Percentiles rank a stretch among this genome's conserved stretches.
phyloP scores from a whole-genome alignment of 2,888 invertebrate species.

The Sinelater perroti region DNA sequence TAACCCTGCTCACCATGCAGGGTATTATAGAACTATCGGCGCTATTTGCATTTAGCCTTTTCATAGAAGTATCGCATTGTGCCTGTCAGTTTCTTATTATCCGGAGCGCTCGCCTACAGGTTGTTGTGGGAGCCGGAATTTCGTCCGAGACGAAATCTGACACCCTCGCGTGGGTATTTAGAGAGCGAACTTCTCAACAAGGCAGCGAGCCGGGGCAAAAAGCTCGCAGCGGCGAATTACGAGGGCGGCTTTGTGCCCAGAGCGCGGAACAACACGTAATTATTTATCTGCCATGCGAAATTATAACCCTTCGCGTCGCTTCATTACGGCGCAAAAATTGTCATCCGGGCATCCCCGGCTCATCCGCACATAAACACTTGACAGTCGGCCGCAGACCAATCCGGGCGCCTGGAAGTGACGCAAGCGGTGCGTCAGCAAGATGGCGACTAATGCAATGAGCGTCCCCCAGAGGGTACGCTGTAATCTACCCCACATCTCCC shows the following conservation, averaged over 20 bases:
- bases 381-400: slow-evolving; percentile 41
- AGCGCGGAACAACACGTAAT: neutral
- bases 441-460: slow-evolving; percentile 52
- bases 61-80: too few species aligned
- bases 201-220: neutral
- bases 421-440: slow-evolving; percentile 49
- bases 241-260: too few species aligned
- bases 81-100: too few species aligned
- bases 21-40: too few species aligned
- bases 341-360: slow-evolving; percentile 37
- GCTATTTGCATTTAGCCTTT: too few species aligned
- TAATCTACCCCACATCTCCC: slow-evolving; percentile 43
- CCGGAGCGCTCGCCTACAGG: too few species aligned
- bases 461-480: slow-evolving; percentile 41
- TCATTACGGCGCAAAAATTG: slow-evolving; percentile 31
- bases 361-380: slow-evolving; percentile 40
- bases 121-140: too few species aligned
- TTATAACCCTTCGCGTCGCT: slow-evolving; percentile 25
- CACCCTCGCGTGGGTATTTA: too few species aligned
- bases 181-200: too few species aligned
- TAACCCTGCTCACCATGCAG: too few species aligned
- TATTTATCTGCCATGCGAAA: neutral
- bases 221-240: neutral
- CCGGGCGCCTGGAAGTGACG: slow-evolving; percentile 40
- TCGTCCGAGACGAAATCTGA: too few species aligned